Evolutionary conservation across 2,113 vertebrate species (phyloP).

Genomic region (Paramisgurnus dabryanus): DNA sequence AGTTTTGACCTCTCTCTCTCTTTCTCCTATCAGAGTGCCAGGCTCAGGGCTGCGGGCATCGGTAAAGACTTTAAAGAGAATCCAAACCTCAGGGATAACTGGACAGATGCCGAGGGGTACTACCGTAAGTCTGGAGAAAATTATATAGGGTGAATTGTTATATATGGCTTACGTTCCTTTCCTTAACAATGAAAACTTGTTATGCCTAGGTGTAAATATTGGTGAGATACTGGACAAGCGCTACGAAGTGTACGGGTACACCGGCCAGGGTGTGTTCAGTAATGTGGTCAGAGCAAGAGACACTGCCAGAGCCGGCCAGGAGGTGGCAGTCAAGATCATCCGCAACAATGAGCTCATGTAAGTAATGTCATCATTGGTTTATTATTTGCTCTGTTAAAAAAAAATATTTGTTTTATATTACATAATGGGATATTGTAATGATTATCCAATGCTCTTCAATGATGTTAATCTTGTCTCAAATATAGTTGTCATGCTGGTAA

Average conservation of each 20-base stretch:
- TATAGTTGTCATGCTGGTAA: no score
- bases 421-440: no score
- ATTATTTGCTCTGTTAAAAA: no score
- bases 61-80: constrained; percentile 99
- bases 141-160: no score
- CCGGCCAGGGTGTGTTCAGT: constrained; percentile 97
- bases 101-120: constrained; percentile 98
- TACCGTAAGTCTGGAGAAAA: constrained; percentile 82
- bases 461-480: no score
- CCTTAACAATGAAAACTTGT: not conserved
- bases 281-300: constrained; percentile 96
- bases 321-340: constrained; percentile 99
- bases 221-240: constrained; percentile 97
- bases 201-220: constrained; percentile 89
- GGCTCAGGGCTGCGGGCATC: constrained; percentile 91
- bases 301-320: constrained; percentile 93
- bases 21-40: constrained; percentile 81
- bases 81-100: constrained; percentile 98
- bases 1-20: not conserved
- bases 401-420: no score
- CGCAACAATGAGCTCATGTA: constrained; percentile 98
- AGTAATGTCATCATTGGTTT: constrained; percentile 60
- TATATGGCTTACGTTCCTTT: no score
- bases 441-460: no score
- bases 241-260: constrained; percentile 98